Evolutionary conservation across 2,888 invertebrate species (phyloP).

Genomic region (Apoderus coryli): DNA sequence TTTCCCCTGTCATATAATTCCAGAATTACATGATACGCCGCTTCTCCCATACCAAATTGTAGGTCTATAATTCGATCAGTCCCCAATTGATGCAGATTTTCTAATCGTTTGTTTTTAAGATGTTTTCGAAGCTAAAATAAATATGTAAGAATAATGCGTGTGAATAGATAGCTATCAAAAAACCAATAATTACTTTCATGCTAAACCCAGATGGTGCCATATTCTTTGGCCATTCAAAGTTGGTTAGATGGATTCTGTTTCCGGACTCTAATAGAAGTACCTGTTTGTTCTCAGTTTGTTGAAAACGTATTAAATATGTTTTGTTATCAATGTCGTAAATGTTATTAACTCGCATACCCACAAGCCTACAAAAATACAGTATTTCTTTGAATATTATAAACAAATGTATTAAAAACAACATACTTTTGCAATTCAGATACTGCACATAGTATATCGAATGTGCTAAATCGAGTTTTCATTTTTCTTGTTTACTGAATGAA

Average conservation of each 20-base stretch:
- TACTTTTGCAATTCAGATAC: conserved; percentile 78
- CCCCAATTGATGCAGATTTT: conserved; percentile 73
- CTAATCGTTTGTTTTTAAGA: conserved; percentile 86
- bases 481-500: conserved; percentile 18
- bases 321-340: conserved; percentile 96
- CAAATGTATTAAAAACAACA: conserved; percentile 16
- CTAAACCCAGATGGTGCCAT: conserved; percentile 88
- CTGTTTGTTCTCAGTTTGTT: conserved; percentile 73
- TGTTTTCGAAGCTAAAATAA: conserved; percentile 77
- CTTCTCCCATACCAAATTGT: conserved; percentile 88
- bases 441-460: conserved; percentile 82
- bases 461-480: conserved; percentile 91
- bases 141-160: conserved; percentile 1
- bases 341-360: conserved; percentile 91
- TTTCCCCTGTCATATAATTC: conserved; percentile 96
- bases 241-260: conserved; percentile 82
- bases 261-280: conserved; percentile 90
- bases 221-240: conserved; percentile 98
- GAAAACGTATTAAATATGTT: conserved; percentile 82
- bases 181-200: conserved; percentile 63
- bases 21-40: conserved; percentile 86
- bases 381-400: conserved; percentile 1
- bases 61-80: conserved; percentile 88
- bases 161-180: too few relatives aligned
- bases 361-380: conserved; percentile 39